These are phyloP conservation scores for Hipposideros larvatus DNA, from an alignment of 2,797 vertebrate genomes.

Conservation along the genomic window DNA sequence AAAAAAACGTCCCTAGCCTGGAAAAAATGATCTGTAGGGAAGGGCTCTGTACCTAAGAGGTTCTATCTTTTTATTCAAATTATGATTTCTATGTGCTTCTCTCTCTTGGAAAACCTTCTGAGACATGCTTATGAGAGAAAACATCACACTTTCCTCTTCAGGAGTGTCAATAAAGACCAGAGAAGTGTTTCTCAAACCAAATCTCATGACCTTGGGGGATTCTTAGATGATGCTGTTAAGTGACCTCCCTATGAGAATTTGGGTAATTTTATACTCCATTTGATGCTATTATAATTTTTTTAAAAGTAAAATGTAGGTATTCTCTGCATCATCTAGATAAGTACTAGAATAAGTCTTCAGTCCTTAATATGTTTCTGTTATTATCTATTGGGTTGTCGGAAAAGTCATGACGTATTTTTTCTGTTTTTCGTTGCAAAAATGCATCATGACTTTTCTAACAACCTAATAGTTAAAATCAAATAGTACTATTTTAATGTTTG, in stretches of 20 bases:
- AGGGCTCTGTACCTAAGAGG: background rate
- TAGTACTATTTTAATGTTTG: constrained; percentile 26
- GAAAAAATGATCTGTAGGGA: background rate
- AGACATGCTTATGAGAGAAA: background rate
- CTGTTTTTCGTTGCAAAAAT: no score
- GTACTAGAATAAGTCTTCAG: background rate
- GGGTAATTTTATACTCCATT: background rate
- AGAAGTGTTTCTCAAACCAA: background rate
- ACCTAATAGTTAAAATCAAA: background rate
- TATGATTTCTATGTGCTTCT: background rate
- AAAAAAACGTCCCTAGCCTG: background rate
- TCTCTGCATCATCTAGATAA: background rate
- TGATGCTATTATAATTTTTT: background rate
- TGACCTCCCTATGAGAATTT: background rate
- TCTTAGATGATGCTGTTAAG: background rate
- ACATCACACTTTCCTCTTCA: background rate
- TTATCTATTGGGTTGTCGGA: background rate
- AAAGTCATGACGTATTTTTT: no score
- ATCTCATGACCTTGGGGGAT: background rate
- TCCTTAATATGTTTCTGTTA: background rate
- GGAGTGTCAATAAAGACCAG: background rate
- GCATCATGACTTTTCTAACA: no score
- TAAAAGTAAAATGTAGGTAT: background rate
- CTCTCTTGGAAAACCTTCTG: background rate
- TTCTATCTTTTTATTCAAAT: background rate